Conservation (phyloP, 2,888 invertebrate genomes). For the Chouioia cunea region DNA sequence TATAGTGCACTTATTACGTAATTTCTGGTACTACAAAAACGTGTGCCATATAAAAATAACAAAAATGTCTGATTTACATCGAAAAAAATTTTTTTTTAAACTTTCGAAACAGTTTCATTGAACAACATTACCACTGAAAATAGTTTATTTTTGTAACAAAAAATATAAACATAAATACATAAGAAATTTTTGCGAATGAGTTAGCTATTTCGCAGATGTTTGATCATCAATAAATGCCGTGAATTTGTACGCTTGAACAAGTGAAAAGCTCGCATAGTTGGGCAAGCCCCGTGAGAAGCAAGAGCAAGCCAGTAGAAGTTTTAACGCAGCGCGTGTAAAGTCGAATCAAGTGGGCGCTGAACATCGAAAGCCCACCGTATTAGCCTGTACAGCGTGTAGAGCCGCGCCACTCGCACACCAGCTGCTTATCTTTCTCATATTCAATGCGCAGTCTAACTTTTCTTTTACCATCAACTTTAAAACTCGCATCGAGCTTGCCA, state of each 20-base stretch:
- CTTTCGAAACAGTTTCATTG: too few relatives aligned
- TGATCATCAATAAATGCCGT: too few relatives aligned
- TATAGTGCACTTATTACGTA: too few relatives aligned
- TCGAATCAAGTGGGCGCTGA: background rate
- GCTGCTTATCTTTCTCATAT: constrained; percentile 41
- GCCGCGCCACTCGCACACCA: constrained; percentile 11
- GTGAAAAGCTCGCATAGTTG: constrained; percentile 6
- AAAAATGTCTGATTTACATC: too few relatives aligned
- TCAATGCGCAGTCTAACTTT: constrained; percentile 29
- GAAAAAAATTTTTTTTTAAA: too few relatives aligned
- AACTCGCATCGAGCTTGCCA: constrained; percentile 10
- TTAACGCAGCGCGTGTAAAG: background rate
- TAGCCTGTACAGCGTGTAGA: background rate
- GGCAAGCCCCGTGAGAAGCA: background rate
- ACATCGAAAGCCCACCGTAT: background rate
- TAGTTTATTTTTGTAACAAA: too few relatives aligned
- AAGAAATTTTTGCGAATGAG: too few relatives aligned
- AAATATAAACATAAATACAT: too few relatives aligned
- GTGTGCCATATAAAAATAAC: too few relatives aligned
- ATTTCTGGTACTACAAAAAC: too few relatives aligned
- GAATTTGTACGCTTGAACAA: background rate
- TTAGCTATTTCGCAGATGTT: too few relatives aligned
- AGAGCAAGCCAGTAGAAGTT: background rate
- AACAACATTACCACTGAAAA: too few relatives aligned
- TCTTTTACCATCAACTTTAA: constrained; percentile 23